These are phyloP conservation scores for Ophion ellenae DNA, from an alignment of 2,888 invertebrate species.

Conservation along the genomic window DNA sequence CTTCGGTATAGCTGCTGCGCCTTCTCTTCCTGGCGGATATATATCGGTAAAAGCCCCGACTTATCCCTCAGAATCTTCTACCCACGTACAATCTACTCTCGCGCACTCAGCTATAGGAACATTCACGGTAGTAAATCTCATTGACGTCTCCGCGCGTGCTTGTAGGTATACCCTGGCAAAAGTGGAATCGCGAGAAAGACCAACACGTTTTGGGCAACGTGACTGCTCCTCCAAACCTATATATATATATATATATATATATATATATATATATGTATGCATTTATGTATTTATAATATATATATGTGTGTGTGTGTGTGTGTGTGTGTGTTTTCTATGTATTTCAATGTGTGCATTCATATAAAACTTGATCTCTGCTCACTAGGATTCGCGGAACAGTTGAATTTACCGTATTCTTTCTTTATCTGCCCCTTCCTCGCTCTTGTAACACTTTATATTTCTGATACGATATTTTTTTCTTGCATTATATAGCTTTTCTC, in stretches of 20 bases:
- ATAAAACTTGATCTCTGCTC: constrained; percentile 26
- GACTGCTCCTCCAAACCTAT: constrained; percentile 3
- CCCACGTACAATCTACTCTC: constrained; percentile 18
- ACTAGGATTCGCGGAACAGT: constrained; percentile 1
- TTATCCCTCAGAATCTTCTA: constrained; percentile 41
- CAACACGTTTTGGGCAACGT: constrained; percentile 45
- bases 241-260: background rate
- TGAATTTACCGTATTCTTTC: constrained; percentile 22
- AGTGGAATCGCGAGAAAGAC: constrained; percentile 17
- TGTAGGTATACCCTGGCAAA: background rate
- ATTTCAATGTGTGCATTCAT: no score
- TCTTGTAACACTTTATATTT: no score
- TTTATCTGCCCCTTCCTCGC: background rate
- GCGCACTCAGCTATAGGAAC: constrained; percentile 19
- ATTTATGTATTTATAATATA: no score
- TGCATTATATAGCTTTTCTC: no score
- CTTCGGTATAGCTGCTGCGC: background rate
- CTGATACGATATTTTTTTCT: no score
- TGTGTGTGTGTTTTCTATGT: no score
- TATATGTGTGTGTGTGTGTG: no score
- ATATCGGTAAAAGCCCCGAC: constrained; percentile 6
- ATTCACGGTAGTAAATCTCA: constrained; percentile 46
- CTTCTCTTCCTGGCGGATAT: constrained; percentile 13
- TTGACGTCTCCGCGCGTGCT: constrained; percentile 38
- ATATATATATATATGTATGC: no score